A percentile compares a stretch with the other conserved stretches of the same genome.
phyloP scores from a whole-genome alignment of 2,113 vertebrate genomes.

The Plectropomus leopardus region DNA sequence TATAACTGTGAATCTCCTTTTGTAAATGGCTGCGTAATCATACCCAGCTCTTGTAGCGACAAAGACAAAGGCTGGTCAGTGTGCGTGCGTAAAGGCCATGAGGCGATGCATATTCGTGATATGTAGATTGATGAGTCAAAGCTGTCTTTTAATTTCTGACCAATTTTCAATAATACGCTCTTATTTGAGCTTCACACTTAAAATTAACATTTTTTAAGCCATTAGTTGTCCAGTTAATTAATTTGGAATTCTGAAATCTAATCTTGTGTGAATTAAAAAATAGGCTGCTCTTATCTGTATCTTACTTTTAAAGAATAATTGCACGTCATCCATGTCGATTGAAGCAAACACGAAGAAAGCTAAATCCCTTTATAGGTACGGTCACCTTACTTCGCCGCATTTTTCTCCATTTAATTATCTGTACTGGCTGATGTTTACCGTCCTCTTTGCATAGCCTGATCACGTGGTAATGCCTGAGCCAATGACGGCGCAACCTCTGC shows the following conservation, averaged over 20 bases:
- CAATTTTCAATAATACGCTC: background rate
- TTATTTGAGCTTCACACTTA: background rate
- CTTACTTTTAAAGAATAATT: conserved; percentile 13
- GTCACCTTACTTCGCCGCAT: conserved; percentile 74
- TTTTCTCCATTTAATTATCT: conserved; percentile 88
- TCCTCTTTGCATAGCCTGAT: conserved; percentile 91
- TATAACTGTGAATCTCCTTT: background rate
- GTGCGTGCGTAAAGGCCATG: conserved; percentile 34
- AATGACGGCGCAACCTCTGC: conserved; percentile 86
- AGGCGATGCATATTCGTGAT: background rate
- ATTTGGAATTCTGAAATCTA: background rate
- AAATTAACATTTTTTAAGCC: background rate
- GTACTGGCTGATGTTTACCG: conserved; percentile 87
- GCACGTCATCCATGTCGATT: background rate
- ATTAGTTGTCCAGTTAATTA: background rate
- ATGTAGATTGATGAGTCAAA: background rate
- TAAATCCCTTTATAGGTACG: conserved; percentile 40
- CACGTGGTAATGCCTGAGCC: conserved; percentile 88
- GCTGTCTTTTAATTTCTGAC: background rate
- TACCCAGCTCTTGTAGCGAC: background rate
- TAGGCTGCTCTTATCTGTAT: background rate
- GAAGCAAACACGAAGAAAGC: conserved; percentile 29
- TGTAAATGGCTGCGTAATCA: background rate
- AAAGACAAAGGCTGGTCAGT: conserved; percentile 46
- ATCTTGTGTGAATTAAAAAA: background rate